Evolutionary conservation across 30 jellyfish, hydroid and myxozoan genomes (phyloP), one percentile per base, ranked within the genome.

Genomic region (Sanderia malayensis): DNA sequence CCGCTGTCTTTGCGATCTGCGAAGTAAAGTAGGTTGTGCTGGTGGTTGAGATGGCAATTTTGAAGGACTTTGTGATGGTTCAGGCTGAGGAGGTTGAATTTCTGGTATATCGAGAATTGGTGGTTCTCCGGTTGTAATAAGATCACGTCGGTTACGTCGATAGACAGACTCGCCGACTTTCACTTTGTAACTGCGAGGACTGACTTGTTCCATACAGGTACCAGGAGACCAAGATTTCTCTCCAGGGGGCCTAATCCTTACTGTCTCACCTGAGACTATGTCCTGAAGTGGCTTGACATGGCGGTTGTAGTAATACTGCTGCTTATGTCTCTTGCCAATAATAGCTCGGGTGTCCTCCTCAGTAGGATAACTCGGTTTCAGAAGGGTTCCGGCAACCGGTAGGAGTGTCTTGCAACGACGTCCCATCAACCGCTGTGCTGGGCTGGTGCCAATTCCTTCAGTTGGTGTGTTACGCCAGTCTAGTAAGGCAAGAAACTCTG

Each of bases 381-480:
- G 31, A 57, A 57, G 68, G 27, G 68, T n/a, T n/a, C 68, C 68
- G 31, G 68, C 68, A n/a, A 57, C 68, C 27, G 68, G 68, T 57
- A 57, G 68, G 68, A 57, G 68, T 20, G 68, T 57, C 68, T 24
- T 57, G 31, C 68, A 57, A 57, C 6, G 27, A 57, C 27, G 27
- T 57, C 68, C 68, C 68, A 57, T 57, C 68, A 57, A 24, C 31
- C 68, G n/a, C n/a, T 57, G 68, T n/a, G 68, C 68, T 57, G 74
- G 74, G 59, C 74, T 62, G 59, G 59, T 24, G 21, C 74, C 74
- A 62, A 62, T 30, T 21, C 74, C 59, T 62, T 24, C 74, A 55
- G 74, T 62, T 62, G 74, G 74, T 24, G 74, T 62, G 74, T 62
- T 62, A 28, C 74, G 74, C 74, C 74, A 62, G 57, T 62, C 74